Conservation (phyloP, 2,888 invertebrate genomes). For the Mylabris sibirica region DNA sequence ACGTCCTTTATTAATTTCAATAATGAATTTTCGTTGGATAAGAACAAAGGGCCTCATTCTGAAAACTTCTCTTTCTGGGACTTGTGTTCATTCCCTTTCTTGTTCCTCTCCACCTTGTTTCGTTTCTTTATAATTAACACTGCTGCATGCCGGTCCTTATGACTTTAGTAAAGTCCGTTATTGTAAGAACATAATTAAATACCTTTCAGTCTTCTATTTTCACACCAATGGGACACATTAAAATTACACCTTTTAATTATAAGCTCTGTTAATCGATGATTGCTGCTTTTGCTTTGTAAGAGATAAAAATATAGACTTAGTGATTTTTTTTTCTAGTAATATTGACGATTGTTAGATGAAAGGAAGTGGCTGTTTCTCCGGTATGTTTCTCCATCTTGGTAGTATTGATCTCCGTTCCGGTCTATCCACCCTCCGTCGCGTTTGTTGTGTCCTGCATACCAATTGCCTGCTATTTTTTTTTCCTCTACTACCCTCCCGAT, state of each 20-base stretch:
- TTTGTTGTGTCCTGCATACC: conserved; percentile 70
- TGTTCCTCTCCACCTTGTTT: neutral
- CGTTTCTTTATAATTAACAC: conserved; percentile 43
- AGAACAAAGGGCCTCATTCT: conserved; percentile 32
- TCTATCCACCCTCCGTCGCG: conserved; percentile 59
- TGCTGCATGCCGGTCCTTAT: conserved; percentile 42
- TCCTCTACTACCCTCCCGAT: conserved; percentile 47
- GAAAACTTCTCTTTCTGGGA: conserved; percentile 23
- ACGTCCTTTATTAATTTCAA: conserved; percentile 34
- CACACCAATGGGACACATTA: conserved; percentile 47
- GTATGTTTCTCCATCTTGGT: conserved; percentile 61
- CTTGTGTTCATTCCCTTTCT: conserved; percentile 4
- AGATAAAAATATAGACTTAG: neutral
- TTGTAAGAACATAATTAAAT: conserved; percentile 55
- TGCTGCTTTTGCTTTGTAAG: neutral
- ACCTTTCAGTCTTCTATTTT: conserved; percentile 49
- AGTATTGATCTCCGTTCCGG: conserved; percentile 63
- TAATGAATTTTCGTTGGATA: conserved; percentile 33
- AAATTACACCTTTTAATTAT: neutral
- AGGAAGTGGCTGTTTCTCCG: conserved; percentile 57
- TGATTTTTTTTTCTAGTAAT: neutral
- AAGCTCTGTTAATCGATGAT: neutral
- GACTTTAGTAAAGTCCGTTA: conserved; percentile 46
- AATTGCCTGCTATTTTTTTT: conserved; percentile 68
- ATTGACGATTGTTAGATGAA: conserved; percentile 18